Conservation (phyloP, 2,888 invertebrate species). For the Cantharis rufa region DNA sequence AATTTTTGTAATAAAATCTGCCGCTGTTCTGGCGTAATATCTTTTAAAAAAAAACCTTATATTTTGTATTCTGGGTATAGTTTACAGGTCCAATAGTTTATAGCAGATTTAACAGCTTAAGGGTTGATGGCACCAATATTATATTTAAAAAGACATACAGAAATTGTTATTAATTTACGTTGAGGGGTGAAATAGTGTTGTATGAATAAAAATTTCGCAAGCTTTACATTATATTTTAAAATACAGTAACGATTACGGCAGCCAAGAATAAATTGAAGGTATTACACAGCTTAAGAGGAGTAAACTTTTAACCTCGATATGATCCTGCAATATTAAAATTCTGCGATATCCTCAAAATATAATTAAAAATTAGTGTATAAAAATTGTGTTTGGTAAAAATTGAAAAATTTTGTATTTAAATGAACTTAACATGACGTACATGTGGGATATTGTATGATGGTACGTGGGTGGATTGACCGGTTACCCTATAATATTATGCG, state of each 20-base stretch:
- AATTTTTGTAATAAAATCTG: background rate
- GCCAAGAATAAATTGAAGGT: background rate
- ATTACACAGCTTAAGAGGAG: background rate
- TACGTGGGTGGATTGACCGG: slow-evolving; percentile 11
- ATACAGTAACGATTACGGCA: background rate
- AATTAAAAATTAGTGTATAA: background rate
- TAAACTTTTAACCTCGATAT: background rate
- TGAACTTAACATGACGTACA: too few relatives aligned
- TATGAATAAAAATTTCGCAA: background rate
- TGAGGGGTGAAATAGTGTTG: background rate
- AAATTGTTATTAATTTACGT: background rate
- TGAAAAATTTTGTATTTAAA: background rate
- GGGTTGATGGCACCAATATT: too few relatives aligned
- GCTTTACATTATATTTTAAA: background rate
- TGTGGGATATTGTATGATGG: too few relatives aligned
- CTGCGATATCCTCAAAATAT: background rate
- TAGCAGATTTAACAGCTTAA: background rate
- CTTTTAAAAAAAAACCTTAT: background rate
- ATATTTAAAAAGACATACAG: too few relatives aligned
- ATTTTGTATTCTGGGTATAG: background rate
- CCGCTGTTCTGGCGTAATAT: background rate
- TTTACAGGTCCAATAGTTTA: background rate
- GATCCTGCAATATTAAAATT: background rate
- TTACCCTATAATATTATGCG: slow-evolving; percentile 1
- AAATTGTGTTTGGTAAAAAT: background rate